Evolutionary conservation across 2,797 vertebrate species (phyloP), one percentile per base, ranked within the genome.

Genomic region (Benthosema pterotum): DNA sequence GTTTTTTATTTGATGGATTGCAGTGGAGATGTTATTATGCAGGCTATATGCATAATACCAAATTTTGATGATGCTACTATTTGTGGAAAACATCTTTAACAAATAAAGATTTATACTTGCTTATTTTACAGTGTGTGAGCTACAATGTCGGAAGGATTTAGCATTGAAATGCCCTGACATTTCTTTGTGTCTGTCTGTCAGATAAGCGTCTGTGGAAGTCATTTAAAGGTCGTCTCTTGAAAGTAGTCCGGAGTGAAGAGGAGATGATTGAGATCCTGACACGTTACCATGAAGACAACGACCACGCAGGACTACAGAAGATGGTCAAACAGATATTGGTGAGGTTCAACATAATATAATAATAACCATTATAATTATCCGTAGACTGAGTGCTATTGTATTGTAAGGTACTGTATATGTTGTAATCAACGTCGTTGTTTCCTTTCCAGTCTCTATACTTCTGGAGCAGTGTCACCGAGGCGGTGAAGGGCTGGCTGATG

Each of bases 221-320:
- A 0, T 83, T 80, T 3, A 60, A 76, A 15, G 77, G 79, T 3
- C 83, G 81, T n/a, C 75, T 85, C 42, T 79, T 86, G 11, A 77
- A 58, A 0, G 84, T 83, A 0, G 72, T 88, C 60, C 69, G 78
- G 69, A 89, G 78, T 28, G 57, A 86, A 0, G 60, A 85, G 12
- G 83, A 86, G 55, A 52, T 87, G 16, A 49, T 57, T 3, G 80
- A 85, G 52, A 52, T 88, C 25, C 51, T 89, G 67, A 59, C 43
- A 8, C 82, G 75, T 51, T 83, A 83, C 63, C 86, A 89, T 22
- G 75, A 88, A 64, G 68, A 86, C 72, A 87, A 86, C 64, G 72
- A 75, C 58, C 87, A 87, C 5, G 70, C 75, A 0, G 80, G 86
- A 50, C 67, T 73, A 13, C 45, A 17, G 0, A 72, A 72, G 0